Evolutionary conservation across 2,113 vertebrate genomes (phyloP), one percentile per base, ranked within the genome.

Genomic region (Enhydra lutris): DNA sequence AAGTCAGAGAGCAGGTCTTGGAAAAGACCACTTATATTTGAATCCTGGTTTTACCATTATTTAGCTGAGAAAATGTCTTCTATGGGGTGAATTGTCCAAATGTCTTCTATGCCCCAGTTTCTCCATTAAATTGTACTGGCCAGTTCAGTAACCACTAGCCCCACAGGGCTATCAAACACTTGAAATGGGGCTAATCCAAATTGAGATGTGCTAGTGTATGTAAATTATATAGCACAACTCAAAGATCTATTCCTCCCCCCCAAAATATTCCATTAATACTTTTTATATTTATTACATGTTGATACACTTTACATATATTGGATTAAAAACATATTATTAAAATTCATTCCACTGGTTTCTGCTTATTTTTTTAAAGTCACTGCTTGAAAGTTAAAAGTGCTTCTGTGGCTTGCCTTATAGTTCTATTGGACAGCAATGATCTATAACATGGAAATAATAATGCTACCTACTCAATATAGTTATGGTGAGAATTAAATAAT

Each of bases 321-420:
- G 24, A 59, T 85, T 88, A 69, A 69, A 84, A 84, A 71, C 52
- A 39, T 2, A 29, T 71, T 71, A 61, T 71, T 86, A 52, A 80
- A 63, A 45, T 92, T 86, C 13, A 89, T 71, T 85, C 61, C 17
- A 63, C 11, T 63, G 24, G 11, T 55, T 73, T 90, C 26, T n/a
- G 7, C 39, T 96, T 87, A 50, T 26, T 76, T 61, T 76, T 88
- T 45, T 47, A 91, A 61, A 61, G 42, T 24, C 52, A n/a, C 47
- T 76, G 42, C 50, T 42, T 89, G 34, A 89, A 71, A 95, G 83
- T 92, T 71, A 71, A 97, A 95, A 55, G 63, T 78, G 67, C 50
- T 71, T 76, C 67, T 45, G 1, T 31, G 26, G 74, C 26, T 47
- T 2, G 7, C 42, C 45, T 78, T 47, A 47, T 18, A 69, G 34